These are phyloP conservation scores for Pampusana beccarii DNA, from an alignment of 2,113 vertebrate species.

Conservation along the genomic window DNA sequence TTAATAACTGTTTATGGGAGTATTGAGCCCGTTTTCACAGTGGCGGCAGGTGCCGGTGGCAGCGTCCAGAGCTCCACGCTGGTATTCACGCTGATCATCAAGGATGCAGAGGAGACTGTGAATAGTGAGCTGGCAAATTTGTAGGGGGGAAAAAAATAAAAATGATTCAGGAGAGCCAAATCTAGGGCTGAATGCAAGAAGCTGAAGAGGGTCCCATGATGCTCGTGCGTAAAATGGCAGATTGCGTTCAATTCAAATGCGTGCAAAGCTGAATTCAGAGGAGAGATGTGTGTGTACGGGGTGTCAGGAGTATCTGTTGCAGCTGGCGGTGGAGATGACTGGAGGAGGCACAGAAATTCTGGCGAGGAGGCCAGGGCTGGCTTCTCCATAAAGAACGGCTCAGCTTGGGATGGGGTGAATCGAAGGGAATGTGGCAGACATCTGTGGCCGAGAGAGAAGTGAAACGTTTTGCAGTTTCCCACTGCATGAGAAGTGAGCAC, in stretches of 20 bases:
- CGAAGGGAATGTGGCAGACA: background rate
- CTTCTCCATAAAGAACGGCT: background rate
- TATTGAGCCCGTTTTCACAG: background rate
- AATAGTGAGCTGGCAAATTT: background rate
- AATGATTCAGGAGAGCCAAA: slow-evolving; percentile 15
- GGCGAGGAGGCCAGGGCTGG: background rate
- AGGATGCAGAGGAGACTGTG: background rate
- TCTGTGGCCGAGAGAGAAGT: background rate
- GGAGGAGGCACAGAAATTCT: background rate
- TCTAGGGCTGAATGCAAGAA: background rate
- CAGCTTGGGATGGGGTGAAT: background rate
- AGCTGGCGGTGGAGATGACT: background rate
- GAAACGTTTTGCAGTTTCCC: background rate
- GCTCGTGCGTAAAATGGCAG: background rate
- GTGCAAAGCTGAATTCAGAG: background rate
- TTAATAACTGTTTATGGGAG: background rate
- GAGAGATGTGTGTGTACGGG: background rate
- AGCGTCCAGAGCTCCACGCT: background rate
- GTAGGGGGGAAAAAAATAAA: background rate
- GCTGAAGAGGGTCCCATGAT: slow-evolving; percentile 32
- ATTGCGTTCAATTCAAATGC: background rate
- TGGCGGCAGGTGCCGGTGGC: background rate
- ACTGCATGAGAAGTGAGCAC: background rate
- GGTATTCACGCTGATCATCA: background rate
- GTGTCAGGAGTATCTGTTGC: background rate